Evolutionary conservation across 1,140 invertebrate genomes (phyloP), one percentile per base, ranked within the genome.

Genomic region (Danaus melanippus): DNA sequence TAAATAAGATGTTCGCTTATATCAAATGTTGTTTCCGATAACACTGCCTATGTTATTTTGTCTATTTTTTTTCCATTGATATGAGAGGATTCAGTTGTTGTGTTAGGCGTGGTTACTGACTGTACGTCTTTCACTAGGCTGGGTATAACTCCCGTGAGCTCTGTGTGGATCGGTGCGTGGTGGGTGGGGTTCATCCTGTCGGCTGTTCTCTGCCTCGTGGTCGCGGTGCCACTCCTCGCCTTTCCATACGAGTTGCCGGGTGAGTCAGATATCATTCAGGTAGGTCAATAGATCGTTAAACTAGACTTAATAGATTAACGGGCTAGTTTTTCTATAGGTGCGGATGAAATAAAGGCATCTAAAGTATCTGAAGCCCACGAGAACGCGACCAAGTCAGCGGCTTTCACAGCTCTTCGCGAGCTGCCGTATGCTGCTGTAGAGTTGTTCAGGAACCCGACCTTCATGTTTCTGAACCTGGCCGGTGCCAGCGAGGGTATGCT

Each of bases 101-200:
- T 15, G 15, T 15, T 3, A 3, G 15, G 15, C 15, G 15, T 15
- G 15, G 21, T 32, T 32, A 32, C 0, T 32, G 21, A 32, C 21
- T 32, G 21, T 32, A 0, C 21, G 21, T 32, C 5, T 32, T 0
- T 32, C 21, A 32, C 61, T 76, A 93, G 92, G 60, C 73, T 93
- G 12, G 91, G 91, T n/a, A 78, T 93, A 50, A 92, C 91, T 6
- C 89, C 92, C 0, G 86, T 89, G 12, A 94, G 92, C 74, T 93
- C 93, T 15, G 89, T 93, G 0, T 96, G 94, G 94, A 91, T 96
- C 45, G 94, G 94, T 8, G 94, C 93, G 17, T 96, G 94, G 94
- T 96, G 94, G 94, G 87, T 95, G 39, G 94, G 94, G 6, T 96
- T 95, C 70, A 79, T 95, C 5, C 83, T 92, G 0, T 90, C 91